Evolutionary conservation across 2,888 invertebrate genomes (phyloP).

Genomic region (Antheraea yamamai): DNA sequence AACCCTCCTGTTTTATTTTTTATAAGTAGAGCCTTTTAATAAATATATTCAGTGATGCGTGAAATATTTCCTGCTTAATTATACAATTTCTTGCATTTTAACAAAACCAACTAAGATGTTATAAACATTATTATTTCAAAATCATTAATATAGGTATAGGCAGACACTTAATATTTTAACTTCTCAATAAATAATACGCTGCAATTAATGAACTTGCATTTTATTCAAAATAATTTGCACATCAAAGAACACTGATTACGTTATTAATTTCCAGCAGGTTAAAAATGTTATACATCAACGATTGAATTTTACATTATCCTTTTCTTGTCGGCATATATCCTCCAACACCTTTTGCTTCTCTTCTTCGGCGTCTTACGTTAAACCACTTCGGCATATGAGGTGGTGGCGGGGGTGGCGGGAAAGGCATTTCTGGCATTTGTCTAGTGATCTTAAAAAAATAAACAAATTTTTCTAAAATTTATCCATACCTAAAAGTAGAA

Average conservation of each 20-base stretch:
- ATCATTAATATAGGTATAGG: too few relatives aligned
- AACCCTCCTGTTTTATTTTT: too few relatives aligned
- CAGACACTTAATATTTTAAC: background rate
- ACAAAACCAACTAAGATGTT: too few relatives aligned
- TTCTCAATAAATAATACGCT: background rate
- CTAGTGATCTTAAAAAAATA: conserved; percentile 52
- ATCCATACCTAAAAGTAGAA: background rate
- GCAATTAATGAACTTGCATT: background rate
- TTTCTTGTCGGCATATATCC: conserved; percentile 71
- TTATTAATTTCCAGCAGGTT: background rate
- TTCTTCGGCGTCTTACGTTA: conserved; percentile 39
- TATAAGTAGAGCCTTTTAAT: too few relatives aligned
- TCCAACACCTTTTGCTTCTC: conserved; percentile 67
- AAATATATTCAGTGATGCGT: too few relatives aligned
- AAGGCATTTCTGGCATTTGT: conserved; percentile 41
- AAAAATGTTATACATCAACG: background rate
- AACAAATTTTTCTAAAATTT: background rate
- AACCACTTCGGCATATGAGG: conserved; percentile 29
- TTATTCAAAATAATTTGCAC: background rate
- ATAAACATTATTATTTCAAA: too few relatives aligned
- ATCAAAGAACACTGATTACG: background rate
- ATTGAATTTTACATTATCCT: conserved; percentile 45
- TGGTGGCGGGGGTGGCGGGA: conserved; percentile 33
- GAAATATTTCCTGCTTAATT: too few relatives aligned
- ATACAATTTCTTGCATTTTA: too few relatives aligned